Conservation (phyloP, 2,113 vertebrate genomes). For the Stigmatopora nigra region DNA sequence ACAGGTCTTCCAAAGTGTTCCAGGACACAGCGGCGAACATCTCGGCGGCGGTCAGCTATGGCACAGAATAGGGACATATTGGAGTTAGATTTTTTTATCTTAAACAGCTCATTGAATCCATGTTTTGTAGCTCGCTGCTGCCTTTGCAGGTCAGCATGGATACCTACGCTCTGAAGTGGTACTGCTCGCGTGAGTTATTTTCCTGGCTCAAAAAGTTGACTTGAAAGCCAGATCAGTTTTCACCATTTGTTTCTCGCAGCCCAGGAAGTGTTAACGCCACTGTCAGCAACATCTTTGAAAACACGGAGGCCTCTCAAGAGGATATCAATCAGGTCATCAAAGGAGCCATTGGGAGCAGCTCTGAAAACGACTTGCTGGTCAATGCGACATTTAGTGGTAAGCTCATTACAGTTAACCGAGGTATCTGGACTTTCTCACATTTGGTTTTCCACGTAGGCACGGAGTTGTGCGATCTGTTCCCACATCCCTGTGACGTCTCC, state of each 20-base stretch:
- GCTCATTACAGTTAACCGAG: background rate
- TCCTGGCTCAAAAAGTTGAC: background rate
- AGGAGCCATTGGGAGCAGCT: background rate
- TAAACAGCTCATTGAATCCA: background rate
- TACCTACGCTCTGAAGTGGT: conserved; percentile 54
- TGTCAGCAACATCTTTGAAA: conserved; percentile 61
- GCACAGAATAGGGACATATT: background rate
- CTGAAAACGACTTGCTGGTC: conserved; percentile 3
- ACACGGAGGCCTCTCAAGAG: conserved; percentile 18
- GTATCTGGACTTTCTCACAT: background rate
- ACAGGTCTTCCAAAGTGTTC: conserved; percentile 52
- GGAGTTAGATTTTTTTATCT: background rate
- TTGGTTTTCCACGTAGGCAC: conserved; percentile 21
- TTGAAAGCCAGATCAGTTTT: background rate
- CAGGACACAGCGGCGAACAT: conserved; percentile 18
- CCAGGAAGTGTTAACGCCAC: conserved; percentile 62
- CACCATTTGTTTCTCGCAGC: conserved; percentile 29
- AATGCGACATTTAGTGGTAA: conserved; percentile 27
- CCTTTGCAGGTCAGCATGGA: conserved; percentile 21
- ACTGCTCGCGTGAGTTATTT: conserved; percentile 52
- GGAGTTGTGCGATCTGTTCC: conserved; percentile 24
- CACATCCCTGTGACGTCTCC: conserved; percentile 43
- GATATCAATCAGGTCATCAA: conserved; percentile 12
- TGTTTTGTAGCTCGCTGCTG: conserved; percentile 40
- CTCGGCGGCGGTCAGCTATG: conserved; percentile 34